Percentiles rank a stretch among this genome's conserved stretches.
phyloP scores from a whole-genome alignment of 2,888 invertebrate genomes.

The Rotaria sp. region DNA sequence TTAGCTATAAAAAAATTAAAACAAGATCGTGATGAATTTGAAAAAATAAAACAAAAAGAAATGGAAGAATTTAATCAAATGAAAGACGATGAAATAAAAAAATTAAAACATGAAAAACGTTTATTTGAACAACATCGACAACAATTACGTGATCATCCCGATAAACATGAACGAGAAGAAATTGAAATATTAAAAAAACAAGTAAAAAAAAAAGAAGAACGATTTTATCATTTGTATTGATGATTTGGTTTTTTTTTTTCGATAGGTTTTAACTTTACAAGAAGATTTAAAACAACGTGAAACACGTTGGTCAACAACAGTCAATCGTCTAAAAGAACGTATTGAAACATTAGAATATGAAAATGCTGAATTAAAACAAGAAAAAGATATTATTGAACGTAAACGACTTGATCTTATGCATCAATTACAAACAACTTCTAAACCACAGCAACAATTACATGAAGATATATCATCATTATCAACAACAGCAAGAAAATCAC shows the following conservation, averaged over 20 bases:
- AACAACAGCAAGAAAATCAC: neutral
- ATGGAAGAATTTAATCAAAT: conserved; percentile 49
- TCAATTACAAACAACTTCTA: neutral
- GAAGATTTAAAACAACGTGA: conserved; percentile 53
- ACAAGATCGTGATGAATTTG: conserved; percentile 52
- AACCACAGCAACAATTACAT: neutral
- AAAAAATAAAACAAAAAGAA: conserved; percentile 51
- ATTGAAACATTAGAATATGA: conserved; percentile 50
- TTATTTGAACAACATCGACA: conserved; percentile 54
- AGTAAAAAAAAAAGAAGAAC: conserved; percentile 43
- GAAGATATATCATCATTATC: neutral
- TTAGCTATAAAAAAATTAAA: conserved; percentile 50
- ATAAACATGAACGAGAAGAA: conserved; percentile 53
- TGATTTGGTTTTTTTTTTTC: neutral
- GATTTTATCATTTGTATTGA: neutral
- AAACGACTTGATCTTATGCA: conserved; percentile 47
- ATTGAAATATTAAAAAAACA: conserved; percentile 50
- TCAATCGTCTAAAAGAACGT: conserved; percentile 48
- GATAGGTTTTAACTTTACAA: conserved; percentile 48
- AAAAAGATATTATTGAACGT: conserved; percentile 50
- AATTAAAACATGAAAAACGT: conserved; percentile 52
- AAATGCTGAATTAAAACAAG: conserved; percentile 51
- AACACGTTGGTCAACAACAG: conserved; percentile 50
- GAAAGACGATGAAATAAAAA: conserved; percentile 52
- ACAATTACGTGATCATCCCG: conserved; percentile 48